Evolutionary conservation across 2,797 vertebrate genomes (phyloP), one percentile per base, ranked within the genome.

Genomic region (Iguana delicatissima): DNA sequence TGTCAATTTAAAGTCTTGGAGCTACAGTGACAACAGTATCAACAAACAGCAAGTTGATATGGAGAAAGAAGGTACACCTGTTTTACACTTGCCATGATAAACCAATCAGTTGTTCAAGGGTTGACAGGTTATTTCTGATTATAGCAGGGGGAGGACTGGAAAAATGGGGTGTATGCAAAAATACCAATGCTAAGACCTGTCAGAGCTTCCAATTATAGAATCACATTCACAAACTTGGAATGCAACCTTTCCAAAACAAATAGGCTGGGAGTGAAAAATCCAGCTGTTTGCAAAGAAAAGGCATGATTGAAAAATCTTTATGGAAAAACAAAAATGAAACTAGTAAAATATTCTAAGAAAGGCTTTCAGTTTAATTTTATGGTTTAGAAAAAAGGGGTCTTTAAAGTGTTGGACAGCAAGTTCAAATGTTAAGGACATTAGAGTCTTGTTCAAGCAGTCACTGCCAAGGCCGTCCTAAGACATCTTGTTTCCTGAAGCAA

Each of bases 11-110:
- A 94, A 91, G 42, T 77, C 0, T 88, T 73, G 88, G 18, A 72
- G 82, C 77, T 85, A 81, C 87, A 24, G 9, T 91, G 85, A 87
- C 62, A 91, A 1, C 55, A 91, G 59, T 90, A 35, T 89, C 67
- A 89, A 88, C 72, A 88, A 89, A 86, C 29, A 91, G 89, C 42
- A 74, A 88, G 85, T 62, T 93, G 42, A 89, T 87, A 85, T 52
- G 35, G 52, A 93, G 72, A 59, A 90, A 80, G 93, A 83, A 84
- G 91, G 91, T 89, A 62, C 57, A 80, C n/a, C 38, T 42, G 42
- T 26, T 93, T 91, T 52, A 42, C 26, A 64, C 81, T n/a, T 42
- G 64, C 59, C 26, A 3, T 79, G 24, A 42, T 67, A 22, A 87
- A 52, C 32, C 82, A 3, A 35, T 87, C 46, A 80, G 83, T 87